Base-by-base conservation (phyloP, 1,140 invertebrate genomes). In the Pectinophora gossypiella region DNA sequence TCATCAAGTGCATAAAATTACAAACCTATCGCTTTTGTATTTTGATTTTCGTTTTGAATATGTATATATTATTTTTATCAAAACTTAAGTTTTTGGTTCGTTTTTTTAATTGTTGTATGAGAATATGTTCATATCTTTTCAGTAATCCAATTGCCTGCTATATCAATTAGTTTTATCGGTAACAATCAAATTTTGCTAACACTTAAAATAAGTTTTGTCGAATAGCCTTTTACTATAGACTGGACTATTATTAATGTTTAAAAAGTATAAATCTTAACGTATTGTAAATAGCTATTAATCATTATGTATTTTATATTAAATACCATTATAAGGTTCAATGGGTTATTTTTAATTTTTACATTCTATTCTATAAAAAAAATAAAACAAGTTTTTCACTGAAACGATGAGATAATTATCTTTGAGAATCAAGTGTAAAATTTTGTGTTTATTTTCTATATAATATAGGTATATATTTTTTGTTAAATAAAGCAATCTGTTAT, bases 401-500 rank as follows among this genome's bases (percentile, higher is more conserved):
- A 52, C 54, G 62, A 46, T 57, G 48, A 64, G 67, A 68, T 58
- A 47, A 15, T 16, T 38, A 54, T 68, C 60, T 72, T 71, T 56
- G 57, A 36, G 55, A 56, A 60, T 71, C 71, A 74, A 69, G 79
- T 81, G 79, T 68, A 76, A 75, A 80, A 76, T 72, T 55, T 80
- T 83, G 77, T 85, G 83, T 83, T 64, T 59, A 63, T 75, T 77
- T 85, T 85, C 68, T 83, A 82, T 85, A 82, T 85, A 85, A 80
- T 83, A 83, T 40, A 40, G 36, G 36, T 40, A 44, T 85, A 85
- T 85, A 85, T 85, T 85, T 85, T 85, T 85, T 85, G 82, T 85
- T 85, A 85, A 84, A 85, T 85, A 85, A 85, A 85, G 79, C 82
- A 85, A 83, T 80, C 79, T 85, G 82, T 85, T 85, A 85, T 85